phyloP scores from a whole-genome alignment of 2,888 invertebrate species.

The Lumbricus terrestris region DNA sequence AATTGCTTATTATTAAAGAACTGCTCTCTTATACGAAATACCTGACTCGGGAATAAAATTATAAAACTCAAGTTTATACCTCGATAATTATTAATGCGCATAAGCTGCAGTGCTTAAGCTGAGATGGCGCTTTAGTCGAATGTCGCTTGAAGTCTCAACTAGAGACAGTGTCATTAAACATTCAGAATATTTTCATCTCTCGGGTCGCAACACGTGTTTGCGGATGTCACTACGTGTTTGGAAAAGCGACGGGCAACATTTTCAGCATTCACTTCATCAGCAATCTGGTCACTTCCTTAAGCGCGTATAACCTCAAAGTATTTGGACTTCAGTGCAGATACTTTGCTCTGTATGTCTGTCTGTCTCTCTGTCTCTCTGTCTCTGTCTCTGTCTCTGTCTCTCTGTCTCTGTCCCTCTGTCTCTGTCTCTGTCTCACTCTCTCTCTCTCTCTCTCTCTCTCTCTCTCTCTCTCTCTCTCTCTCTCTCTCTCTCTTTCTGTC shows the following conservation, averaged over 20 bases:
- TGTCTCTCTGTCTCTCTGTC: too few relatives aligned
- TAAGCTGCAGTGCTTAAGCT: not conserved
- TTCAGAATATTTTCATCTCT: not conserved
- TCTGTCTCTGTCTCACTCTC: too few relatives aligned
- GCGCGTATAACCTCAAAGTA: not conserved
- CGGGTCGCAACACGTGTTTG: not conserved
- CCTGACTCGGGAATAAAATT: not conserved
- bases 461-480: too few relatives aligned
- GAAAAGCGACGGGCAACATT: not conserved
- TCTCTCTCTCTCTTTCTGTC: too few relatives aligned
- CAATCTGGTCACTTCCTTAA: not conserved
- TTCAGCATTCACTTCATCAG: not conserved
- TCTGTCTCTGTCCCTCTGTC: too few relatives aligned
- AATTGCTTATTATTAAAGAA: not conserved
- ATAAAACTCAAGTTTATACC: not conserved
- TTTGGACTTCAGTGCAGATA: not conserved
- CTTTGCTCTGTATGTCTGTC: not conserved
- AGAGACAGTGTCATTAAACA: not conserved
- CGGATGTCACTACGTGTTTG: not conserved
- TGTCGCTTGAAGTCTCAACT: not conserved
- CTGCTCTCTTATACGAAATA: not conserved
- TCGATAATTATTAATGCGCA: too few relatives aligned
- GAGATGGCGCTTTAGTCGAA: not conserved
- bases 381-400: too few relatives aligned
- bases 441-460: too few relatives aligned